Evolutionary conservation across 1,140 invertebrate species (phyloP), one percentile per base, ranked within the genome.

Genomic region (Trialeurodes vaporariorum): DNA sequence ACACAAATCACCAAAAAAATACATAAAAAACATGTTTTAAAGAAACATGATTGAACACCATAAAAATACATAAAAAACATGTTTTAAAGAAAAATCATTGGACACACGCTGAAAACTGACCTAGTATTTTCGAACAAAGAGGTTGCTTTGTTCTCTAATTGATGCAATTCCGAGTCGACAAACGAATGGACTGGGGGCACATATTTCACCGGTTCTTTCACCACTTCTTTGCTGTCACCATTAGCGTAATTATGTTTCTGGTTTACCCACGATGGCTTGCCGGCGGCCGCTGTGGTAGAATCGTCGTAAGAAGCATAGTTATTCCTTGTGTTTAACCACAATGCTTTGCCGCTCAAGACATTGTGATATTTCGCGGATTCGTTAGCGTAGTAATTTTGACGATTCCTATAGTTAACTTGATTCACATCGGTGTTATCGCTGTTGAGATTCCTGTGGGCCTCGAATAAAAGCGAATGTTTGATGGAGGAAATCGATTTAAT

Each of bases 81-180:
- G n/a, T n/a, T n/a, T n/a, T n/a, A n/a, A n/a, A n/a, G n/a, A n/a
- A n/a, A n/a, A n/a, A n/a, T n/a, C n/a, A n/a, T n/a, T n/a, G n/a
- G n/a, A n/a, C n/a, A n/a, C n/a, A n/a, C n/a, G 21, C 12, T 65
- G 22, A 2, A 63, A 25, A 27, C 26, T 60, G 77, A 89, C 87
- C 86, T 88, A 80, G 82, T 83, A 72, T 87, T 83, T 62, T 81
- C 73, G 70, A 83, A 81, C 75, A 84, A 83, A 74, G 77, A 76
- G 61, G 80, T 80, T 67, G 82, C 83, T 70, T 84, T 82, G 72
- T 83, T 76, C 70, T 87, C 83, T 72, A 85, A 87, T 67, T 79
- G 80, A 66, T 81, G 83, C 63, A 89, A 75, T 58, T 87, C 85
- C 61, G 78, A 9, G 5, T 49, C 5, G 34, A 49, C 5, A n/a